phyloP scores from a whole-genome alignment of 2,888 invertebrate genomes.

The Deilephila elpenor region DNA sequence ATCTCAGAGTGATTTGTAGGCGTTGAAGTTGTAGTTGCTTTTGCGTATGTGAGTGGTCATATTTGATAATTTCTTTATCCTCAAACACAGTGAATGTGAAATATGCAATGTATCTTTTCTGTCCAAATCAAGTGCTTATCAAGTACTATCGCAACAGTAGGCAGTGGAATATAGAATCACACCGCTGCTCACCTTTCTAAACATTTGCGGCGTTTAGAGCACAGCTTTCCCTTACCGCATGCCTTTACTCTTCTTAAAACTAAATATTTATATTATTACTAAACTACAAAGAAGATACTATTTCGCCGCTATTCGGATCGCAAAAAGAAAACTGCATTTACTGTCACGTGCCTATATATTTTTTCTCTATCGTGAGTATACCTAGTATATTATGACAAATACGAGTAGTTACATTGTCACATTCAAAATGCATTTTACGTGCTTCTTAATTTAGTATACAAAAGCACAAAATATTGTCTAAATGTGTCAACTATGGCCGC shows the following conservation, averaged over 20 bases:
- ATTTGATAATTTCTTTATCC: too few relatives aligned
- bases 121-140: background rate
- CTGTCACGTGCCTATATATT: too few relatives aligned
- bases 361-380: too few relatives aligned
- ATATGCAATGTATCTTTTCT: background rate
- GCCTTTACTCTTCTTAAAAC: background rate
- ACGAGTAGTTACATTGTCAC: too few relatives aligned
- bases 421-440: background rate
- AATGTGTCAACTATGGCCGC: background rate
- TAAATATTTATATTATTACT: too few relatives aligned
- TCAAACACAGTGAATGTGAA: too few relatives aligned
- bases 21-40: too few relatives aligned
- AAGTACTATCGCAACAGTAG: background rate
- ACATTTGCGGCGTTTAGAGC: constrained; percentile 12
- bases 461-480: background rate
- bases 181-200: constrained; percentile 18
- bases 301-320: too few relatives aligned
- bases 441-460: background rate
- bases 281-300: too few relatives aligned
- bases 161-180: background rate
- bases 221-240: constrained; percentile 17
- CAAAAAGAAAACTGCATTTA: background rate
- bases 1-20: too few relatives aligned
- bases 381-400: too few relatives aligned
- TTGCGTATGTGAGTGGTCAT: too few relatives aligned